These are phyloP conservation scores for Palaemon carinicauda DNA, from an alignment of 1,140 invertebrate species.

Conservation along the genomic window DNA sequence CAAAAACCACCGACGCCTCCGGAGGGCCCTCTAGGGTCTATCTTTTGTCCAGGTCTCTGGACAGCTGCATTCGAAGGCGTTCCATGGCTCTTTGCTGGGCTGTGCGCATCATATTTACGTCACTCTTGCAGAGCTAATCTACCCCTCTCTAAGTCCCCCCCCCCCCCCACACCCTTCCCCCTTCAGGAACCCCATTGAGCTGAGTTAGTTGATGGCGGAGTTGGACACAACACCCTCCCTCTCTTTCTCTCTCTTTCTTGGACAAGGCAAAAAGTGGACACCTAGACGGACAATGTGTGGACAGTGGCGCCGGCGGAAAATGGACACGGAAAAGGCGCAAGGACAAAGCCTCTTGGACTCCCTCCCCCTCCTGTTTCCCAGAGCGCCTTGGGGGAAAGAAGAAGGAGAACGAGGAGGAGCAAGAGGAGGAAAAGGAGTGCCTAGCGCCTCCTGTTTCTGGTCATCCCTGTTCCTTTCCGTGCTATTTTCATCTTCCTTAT, in stretches of 20 bases:
- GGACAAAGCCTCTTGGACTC: conserved; percentile 13
- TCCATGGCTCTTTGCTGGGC: not conserved
- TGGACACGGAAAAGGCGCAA: conserved; percentile 21
- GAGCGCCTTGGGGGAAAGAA: not conserved
- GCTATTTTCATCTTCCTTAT: not conserved
- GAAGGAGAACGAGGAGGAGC: not conserved
- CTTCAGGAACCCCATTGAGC: not conserved
- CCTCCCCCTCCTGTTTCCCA: not conserved
- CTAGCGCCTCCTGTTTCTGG: too few relatives aligned
- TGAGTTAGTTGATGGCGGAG: too few relatives aligned
- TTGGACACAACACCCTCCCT: not conserved
- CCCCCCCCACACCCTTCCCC: not conserved
- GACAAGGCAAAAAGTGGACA: conserved; percentile 48
- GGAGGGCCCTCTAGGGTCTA: not conserved
- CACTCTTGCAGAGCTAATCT: conserved; percentile 13
- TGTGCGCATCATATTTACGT: conserved; percentile 44
- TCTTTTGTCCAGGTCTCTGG: not conserved
- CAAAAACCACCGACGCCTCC: conserved; percentile 10
- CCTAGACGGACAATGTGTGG: conserved; percentile 24
- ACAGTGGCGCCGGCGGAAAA: conserved; percentile 18
- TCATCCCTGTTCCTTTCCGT: too few relatives aligned
- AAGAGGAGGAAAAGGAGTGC: not conserved
- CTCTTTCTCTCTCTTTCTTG: not conserved
- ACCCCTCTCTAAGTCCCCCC: not conserved
- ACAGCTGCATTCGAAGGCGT: conserved; percentile 19